Evolutionary conservation across 1,140 invertebrate species (phyloP).

Genomic region (Hyphantria cunea): DNA sequence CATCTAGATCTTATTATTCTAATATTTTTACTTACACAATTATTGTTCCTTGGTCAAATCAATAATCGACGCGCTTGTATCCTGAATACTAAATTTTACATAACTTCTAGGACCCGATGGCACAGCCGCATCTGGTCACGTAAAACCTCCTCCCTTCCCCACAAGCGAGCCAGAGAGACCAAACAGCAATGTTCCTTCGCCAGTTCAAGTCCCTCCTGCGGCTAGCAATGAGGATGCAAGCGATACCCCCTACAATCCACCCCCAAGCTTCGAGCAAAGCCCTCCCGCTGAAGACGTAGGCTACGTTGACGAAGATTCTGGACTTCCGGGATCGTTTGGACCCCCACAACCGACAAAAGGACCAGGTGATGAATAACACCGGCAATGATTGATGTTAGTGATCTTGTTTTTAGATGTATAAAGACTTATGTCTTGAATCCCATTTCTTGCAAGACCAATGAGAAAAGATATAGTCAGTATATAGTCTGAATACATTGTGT

Average conservation of each 20-base stretch:
- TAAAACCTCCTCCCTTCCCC: conserved; percentile 72
- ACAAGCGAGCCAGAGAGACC: conserved; percentile 59
- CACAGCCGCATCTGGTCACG: conserved; percentile 80
- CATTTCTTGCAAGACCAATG: background rate
- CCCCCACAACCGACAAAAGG: conserved; percentile 63
- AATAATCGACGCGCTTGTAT: background rate
- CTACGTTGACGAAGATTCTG: conserved; percentile 60
- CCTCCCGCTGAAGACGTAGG: conserved; percentile 42
- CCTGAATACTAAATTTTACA: background rate
- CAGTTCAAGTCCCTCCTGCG: conserved; percentile 6
- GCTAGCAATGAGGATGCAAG: conserved; percentile 5
- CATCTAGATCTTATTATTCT: too few species aligned
- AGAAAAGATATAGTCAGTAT: background rate
- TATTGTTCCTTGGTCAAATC: background rate
- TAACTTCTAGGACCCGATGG: conserved; percentile 65
- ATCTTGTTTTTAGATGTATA: conserved; percentile 58
- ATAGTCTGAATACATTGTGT: background rate
- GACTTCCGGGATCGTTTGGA: conserved; percentile 54
- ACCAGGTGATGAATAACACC: conserved; percentile 76
- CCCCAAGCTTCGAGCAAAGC: conserved; percentile 44
- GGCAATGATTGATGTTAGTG: conserved; percentile 72
- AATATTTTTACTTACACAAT: too few species aligned
- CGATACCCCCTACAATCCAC: conserved; percentile 42
- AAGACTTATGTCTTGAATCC: background rate
- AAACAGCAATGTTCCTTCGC: conserved; percentile 28